Conservation (phyloP, 2,888 invertebrate genomes). For the Drosophila acutilabella region DNA sequence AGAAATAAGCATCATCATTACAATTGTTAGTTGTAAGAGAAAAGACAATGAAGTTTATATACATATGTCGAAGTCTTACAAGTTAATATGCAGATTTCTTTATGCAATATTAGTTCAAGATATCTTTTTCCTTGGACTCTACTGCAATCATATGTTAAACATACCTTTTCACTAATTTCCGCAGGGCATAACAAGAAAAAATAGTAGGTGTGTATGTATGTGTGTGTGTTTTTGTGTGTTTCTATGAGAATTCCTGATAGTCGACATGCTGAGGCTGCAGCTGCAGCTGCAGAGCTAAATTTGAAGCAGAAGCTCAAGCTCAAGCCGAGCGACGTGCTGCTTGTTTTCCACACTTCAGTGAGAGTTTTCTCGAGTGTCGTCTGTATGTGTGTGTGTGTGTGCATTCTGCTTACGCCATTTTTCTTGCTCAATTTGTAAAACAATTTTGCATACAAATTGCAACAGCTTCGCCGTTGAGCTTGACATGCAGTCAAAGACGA, state of each 20-base stretch:
- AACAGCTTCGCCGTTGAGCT: slow-evolving; percentile 69
- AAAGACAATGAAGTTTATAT: no score
- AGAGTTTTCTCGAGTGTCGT: slow-evolving; percentile 29
- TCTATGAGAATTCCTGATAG: slow-evolving; percentile 61
- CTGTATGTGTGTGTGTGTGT: slow-evolving; percentile 26
- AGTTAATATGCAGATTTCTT: no score
- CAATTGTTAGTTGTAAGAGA: no score
- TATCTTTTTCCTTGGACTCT: not conserved
- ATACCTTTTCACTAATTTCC: not conserved
- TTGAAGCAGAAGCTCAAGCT: slow-evolving; percentile 15
- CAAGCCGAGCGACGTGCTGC: slow-evolving; percentile 52
- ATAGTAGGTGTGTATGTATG: slow-evolving; percentile 1
- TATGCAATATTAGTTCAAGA: no score
- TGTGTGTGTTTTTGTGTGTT: slow-evolving; percentile 27
- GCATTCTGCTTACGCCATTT: slow-evolving; percentile 75
- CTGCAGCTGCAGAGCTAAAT: slow-evolving; percentile 32
- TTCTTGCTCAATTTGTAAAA: slow-evolving; percentile 80
- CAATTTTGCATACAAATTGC: slow-evolving; percentile 81
- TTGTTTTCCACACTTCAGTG: slow-evolving; percentile 53
- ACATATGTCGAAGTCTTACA: no score
- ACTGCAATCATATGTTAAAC: not conserved
- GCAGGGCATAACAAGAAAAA: slow-evolving; percentile 26
- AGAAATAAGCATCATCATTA: no score
- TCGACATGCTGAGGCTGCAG: slow-evolving; percentile 50
- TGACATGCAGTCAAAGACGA: slow-evolving; percentile 59